Evolutionary conservation across 1,140 invertebrate genomes (phyloP), one percentile per base, ranked within the genome.

Genomic region (Whitmania pigra): DNA sequence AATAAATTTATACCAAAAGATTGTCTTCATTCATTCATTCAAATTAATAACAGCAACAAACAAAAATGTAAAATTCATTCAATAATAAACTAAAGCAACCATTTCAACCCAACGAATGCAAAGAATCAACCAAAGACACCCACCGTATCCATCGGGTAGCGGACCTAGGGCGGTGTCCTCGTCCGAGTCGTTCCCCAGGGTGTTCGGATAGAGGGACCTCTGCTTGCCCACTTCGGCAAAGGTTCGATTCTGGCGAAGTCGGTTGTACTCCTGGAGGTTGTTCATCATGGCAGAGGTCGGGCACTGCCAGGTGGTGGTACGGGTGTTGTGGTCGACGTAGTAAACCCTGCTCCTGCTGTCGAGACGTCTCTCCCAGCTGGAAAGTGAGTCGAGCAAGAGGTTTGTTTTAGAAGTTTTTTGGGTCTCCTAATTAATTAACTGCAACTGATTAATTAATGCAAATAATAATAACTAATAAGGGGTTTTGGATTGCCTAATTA

Each of bases 251-350:
- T 79, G 77, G 13, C 79, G 75, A 77, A 94, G 86, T 82, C 96
- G 91, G 84, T 94, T 94, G 81, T 92, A 94, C 84, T 97, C 92
- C 76, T 92, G 89, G 74, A 95, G 90, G 67, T 85, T 85, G 54
- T 83, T 80, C 17, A 87, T 78, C 76, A 93, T 88, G 83, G 98
- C 93, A 22, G 93, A 90, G 90, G 31, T 78, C 9, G 94, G 94
- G 75, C 92, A 86, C 79, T 97, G 92, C 94, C 94, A 97, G 49
- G 93, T 95, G 20, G 94, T 97, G 72, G 90, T 93, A 36, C 93
- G 86, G 7, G 91, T 94, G 82, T 94, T 96, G 81, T 97, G 94
- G 85, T 97, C 94, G 15, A 97, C 92, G 82, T 95, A 96, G 82
- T 96, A 96, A 71, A 87, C 84, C 77, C 90, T 83, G 0, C 89